Evolutionary conservation across 2,888 invertebrate species (phyloP), one percentile per base, ranked within the genome.

Genomic region (Heterodera filipjevi): DNA sequence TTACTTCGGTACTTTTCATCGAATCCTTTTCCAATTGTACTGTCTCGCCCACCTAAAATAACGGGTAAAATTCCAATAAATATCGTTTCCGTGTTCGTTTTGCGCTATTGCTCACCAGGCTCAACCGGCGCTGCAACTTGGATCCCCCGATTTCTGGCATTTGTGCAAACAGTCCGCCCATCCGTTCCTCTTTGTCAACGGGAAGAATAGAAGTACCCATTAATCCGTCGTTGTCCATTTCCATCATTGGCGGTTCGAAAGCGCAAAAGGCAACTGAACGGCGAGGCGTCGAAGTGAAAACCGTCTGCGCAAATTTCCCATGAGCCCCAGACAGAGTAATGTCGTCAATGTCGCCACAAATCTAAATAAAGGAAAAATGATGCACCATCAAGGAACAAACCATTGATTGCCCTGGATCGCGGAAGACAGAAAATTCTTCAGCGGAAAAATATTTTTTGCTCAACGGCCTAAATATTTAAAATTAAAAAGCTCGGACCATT

Each of bases 251-350:
- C 22, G 49, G 74, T 8, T 27, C 59, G 68, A 75, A 75, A 19
- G 66, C 64, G 19, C 68, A 44, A 39, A 46, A 66, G 22, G 71
- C 71, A 30, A 79, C 68, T 16, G 79, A 77, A 30, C 77, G 68
- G 8, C 76, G 77, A 1, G 79, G 79, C 32, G 79, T 79, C 30
- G 79, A 79, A 10, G 79, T 79, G 49, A 49, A 64, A 32, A 49
- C 33, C 14, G 33, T 32, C 8, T 59, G 30, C 3, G 79, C 77
- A 35, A 71, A 71, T 53, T 79, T 79, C 33, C 79, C 79, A 49
- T 79, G 79, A 1, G 64, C 46, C 0, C 79, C 79, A 12, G 79
- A 66, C 27, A 79, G n/a, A 16, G 79, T 79, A 14, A 79, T 30
- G 44, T 79, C 33, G 53, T 71, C 77, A 27, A 49, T 1, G 35